phyloP scores from a whole-genome alignment of 2,113 vertebrate species.

The Girardinichthys multiradiatus region DNA sequence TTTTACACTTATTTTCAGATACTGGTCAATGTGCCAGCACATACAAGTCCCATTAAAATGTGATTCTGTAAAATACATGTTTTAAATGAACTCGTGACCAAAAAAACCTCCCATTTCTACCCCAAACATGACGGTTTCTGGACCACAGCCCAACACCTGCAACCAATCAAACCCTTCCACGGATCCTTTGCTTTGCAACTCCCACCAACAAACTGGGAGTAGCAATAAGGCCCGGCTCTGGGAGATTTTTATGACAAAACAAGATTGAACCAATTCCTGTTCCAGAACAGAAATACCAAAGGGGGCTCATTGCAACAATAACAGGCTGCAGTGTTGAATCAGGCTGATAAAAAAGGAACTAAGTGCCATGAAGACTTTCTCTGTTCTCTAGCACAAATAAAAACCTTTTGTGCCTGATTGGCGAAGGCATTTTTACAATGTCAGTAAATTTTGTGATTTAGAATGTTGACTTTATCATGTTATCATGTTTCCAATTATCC shows the following conservation, averaged over 20 bases:
- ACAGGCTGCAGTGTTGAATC: constrained; percentile 52
- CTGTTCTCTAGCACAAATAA: constrained; percentile 32
- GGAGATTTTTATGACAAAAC: constrained; percentile 58
- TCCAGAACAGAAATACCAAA: constrained; percentile 66
- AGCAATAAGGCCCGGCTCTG: constrained; percentile 35
- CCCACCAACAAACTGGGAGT: constrained; percentile 56
- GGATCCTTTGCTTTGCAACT: constrained; percentile 50
- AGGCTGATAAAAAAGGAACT: constrained; percentile 23
- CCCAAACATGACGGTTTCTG: constrained; percentile 37
- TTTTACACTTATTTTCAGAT: constrained; percentile 18
- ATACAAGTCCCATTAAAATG: neutral
- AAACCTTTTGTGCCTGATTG: constrained; percentile 36
- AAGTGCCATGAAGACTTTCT: constrained; percentile 21
- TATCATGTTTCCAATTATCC: constrained; percentile 63
- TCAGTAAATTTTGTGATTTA: constrained; percentile 53
- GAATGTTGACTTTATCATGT: constrained; percentile 56
- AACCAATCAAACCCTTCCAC: constrained; percentile 58
- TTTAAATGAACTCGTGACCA: constrained; percentile 38
- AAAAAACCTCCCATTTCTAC: constrained; percentile 45
- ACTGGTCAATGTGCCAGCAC: neutral
- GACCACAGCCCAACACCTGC: constrained; percentile 60
- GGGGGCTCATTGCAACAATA: constrained; percentile 61
- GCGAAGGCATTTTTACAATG: constrained; percentile 53
- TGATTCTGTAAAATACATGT: neutral
- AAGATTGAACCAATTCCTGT: constrained; percentile 48